Conservation (phyloP, 2,113 vertebrate species). For the human region DNA sequence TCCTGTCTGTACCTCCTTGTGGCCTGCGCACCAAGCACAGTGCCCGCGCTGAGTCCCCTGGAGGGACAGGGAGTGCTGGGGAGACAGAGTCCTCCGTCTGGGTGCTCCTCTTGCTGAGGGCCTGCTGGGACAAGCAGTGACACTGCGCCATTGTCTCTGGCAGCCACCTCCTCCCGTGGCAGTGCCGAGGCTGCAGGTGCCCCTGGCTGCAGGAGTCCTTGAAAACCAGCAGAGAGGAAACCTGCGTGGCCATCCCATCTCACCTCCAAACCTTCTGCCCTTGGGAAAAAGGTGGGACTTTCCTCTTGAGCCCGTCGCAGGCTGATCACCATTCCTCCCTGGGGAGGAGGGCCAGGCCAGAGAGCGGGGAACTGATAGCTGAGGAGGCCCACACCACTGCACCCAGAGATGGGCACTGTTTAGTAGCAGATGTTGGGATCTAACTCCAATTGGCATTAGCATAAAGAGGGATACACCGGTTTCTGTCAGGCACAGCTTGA, state of each 20-base stretch:
- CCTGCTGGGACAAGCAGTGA: neutral
- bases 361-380: accelerated
- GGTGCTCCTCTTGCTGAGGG: neutral
- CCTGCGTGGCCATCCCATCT: accelerated
- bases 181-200: accelerated
- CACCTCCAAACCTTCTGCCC: accelerated
- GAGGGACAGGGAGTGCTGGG: neutral
- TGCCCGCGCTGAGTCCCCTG: neutral
- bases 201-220: accelerated
- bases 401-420: neutral
- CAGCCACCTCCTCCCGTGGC: accelerated
- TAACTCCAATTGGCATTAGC: accelerated
- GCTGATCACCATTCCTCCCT: accelerated
- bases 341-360: neutral
- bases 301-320: accelerated
- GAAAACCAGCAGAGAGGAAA: neutral
- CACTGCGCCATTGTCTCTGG: accelerated
- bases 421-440: neutral
- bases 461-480: accelerated
- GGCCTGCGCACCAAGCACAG: neutral
- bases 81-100: neutral
- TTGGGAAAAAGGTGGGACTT: neutral
- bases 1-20: neutral
- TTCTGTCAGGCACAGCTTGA: neutral
- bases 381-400: accelerated